These are phyloP conservation scores for Tachysurus fulvidraco DNA, from an alignment of 2,113 vertebrate genomes.

Conservation along the genomic window DNA sequence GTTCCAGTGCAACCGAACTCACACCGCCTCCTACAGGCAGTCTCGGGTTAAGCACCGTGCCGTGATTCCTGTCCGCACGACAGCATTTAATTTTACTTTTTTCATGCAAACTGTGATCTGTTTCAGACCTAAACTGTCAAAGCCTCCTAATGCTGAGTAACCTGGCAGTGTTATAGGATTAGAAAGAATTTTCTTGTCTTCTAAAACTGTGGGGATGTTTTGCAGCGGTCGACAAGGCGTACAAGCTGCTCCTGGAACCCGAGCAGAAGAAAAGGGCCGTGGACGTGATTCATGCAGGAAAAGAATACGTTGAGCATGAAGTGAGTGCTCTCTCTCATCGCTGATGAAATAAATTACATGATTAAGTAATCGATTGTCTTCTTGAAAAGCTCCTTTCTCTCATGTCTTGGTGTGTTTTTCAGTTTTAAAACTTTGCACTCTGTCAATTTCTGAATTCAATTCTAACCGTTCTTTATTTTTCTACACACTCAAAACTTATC, in stretches of 20 bases:
- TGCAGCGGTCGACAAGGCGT: constrained; percentile 96
- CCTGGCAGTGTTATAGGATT: background rate
- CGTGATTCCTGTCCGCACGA: no score
- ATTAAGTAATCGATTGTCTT: background rate
- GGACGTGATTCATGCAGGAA: constrained; percentile 94
- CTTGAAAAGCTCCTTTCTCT: background rate
- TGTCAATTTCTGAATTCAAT: no score
- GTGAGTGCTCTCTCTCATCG: constrained; percentile 71
- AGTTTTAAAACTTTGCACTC: background rate
- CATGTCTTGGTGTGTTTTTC: background rate
- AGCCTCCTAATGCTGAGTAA: background rate
- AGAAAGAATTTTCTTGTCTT: background rate
- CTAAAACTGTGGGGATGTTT: background rate
- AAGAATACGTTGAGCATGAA: constrained; percentile 93
- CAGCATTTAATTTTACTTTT: no score
- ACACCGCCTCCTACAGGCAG: no score
- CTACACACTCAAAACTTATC: no score
- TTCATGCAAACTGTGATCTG: no score
- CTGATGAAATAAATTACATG: background rate
- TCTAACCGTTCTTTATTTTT: background rate
- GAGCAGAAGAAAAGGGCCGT: constrained; percentile 96
- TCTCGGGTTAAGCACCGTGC: no score
- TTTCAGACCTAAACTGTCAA: no score
- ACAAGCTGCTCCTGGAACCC: constrained; percentile 91
- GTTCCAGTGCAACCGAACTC: no score